phyloP scores from a whole-genome alignment of 2,888 invertebrate genomes.

The Drosophila silvestris region DNA sequence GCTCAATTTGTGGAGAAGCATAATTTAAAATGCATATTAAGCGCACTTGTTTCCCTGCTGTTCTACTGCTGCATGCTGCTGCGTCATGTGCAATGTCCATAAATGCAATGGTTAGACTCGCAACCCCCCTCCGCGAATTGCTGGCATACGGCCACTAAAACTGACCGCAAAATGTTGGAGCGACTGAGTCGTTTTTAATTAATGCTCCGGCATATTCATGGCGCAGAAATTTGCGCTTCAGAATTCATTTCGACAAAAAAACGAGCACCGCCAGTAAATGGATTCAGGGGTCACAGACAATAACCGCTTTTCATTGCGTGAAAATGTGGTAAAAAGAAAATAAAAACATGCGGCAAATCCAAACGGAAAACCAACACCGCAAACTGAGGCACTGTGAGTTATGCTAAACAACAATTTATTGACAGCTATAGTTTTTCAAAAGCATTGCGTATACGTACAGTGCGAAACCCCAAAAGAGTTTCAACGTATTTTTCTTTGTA shows the following conservation, averaged over 20 bases:
- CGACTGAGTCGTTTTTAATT: slow-evolving; percentile 72
- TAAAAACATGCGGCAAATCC: slow-evolving; percentile 13
- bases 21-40: slow-evolving; percentile 55
- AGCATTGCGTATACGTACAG: slow-evolving; percentile 8
- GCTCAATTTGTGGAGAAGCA: slow-evolving; percentile 15
- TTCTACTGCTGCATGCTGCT: slow-evolving; percentile 9
- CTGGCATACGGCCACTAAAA: slow-evolving; percentile 35
- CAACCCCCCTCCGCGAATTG: not conserved
- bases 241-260: slow-evolving; percentile 25
- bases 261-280: slow-evolving; percentile 10
- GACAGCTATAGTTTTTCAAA: slow-evolving; percentile 47
- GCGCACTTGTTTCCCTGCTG: slow-evolving; percentile 34
- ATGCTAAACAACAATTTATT: slow-evolving; percentile 41
- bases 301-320: slow-evolving; percentile 36
- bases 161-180: slow-evolving; percentile 61
- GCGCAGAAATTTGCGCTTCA: slow-evolving; percentile 57
- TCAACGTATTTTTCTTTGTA: not conserved
- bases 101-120: slow-evolving; percentile 47
- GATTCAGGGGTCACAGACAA: slow-evolving; percentile 15
- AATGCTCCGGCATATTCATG: slow-evolving; percentile 67
- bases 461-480: slow-evolving; percentile 12
- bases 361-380: slow-evolving; percentile 16
- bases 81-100: slow-evolving; percentile 48
- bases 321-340: slow-evolving; percentile 37
- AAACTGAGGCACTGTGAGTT: slow-evolving; percentile 27